A percentile compares a stretch with the other conserved stretches of the same genome.
These are phyloP conservation scores for Danio albolineatus DNA, from an alignment of 2,797 vertebrate genomes.

Conservation along the genomic window DNA sequence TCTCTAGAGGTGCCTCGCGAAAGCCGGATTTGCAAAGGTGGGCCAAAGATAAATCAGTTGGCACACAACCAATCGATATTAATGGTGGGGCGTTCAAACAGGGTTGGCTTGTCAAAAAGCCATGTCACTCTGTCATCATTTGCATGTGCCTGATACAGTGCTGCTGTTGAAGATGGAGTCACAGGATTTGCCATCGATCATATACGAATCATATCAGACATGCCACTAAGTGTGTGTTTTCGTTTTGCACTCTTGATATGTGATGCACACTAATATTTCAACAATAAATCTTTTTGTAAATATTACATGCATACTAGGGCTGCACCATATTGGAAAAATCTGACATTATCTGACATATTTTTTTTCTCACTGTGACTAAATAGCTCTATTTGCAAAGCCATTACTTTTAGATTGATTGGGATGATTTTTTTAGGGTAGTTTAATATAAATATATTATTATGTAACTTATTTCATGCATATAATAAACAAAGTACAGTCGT, in stretches of 20 bases:
- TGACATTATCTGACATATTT: too few species aligned
- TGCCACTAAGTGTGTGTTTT: background rate
- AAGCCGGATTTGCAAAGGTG: background rate
- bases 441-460: too few species aligned
- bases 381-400: too few species aligned
- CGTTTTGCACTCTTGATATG: background rate
- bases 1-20: background rate
- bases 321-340: too few species aligned
- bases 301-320: too few species aligned
- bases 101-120: background rate
- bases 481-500: too few species aligned
- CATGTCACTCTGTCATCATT: constrained; percentile 6
- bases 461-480: too few species aligned
- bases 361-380: too few species aligned
- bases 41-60: background rate
- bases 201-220: background rate
- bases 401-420: too few species aligned
- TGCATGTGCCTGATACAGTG: background rate
- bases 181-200: background rate
- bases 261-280: too few species aligned
- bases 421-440: too few species aligned
- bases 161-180: background rate
- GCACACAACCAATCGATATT: background rate
- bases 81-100: background rate
- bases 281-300: too few species aligned